Evolutionary conservation across 1,140 invertebrate genomes (phyloP).

Genomic region (Pogonus chalceus): DNA sequence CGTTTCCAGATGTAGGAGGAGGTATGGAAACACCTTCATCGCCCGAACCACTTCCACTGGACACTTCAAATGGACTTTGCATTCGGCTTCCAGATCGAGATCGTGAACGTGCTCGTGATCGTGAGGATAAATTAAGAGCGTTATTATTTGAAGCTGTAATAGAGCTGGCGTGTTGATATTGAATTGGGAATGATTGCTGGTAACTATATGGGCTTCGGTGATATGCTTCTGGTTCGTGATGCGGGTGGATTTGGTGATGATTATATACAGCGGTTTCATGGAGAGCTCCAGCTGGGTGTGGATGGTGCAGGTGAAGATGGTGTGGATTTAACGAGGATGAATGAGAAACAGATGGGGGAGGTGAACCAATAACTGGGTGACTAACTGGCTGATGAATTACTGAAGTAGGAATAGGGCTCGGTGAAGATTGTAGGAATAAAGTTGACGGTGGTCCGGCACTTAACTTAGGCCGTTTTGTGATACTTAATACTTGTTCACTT

Average conservation of each 20-base stretch:
- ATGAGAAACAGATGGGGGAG: constrained; percentile 30
- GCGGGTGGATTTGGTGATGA: constrained; percentile 22
- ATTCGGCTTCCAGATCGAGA: constrained; percentile 36
- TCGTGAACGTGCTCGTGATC: constrained; percentile 37
- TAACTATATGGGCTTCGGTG: constrained; percentile 24
- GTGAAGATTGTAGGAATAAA: constrained; percentile 45
- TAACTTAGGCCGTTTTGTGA: constrained; percentile 70
- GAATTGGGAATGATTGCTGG: constrained; percentile 30
- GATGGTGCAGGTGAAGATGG: constrained; percentile 40
- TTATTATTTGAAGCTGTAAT: constrained; percentile 33
- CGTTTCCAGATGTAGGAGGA: constrained; percentile 29
- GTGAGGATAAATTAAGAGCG: constrained; percentile 52
- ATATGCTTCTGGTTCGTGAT: constrained; percentile 31
- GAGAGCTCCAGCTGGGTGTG: constrained; percentile 37
- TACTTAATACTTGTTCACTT: constrained; percentile 69
- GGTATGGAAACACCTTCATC: constrained; percentile 39
- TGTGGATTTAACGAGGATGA: constrained; percentile 34
- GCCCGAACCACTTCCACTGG: constrained; percentile 61
- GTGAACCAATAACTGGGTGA: constrained; percentile 23
- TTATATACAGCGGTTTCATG: constrained; percentile 32
- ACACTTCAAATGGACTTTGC: constrained; percentile 56
- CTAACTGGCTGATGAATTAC: constrained; percentile 52
- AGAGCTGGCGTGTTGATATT: constrained; percentile 32
- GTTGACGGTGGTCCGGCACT: constrained; percentile 31
- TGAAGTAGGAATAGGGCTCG: constrained; percentile 54